Base-by-base conservation (phyloP, 2,797 vertebrate genomes). In the Falco peregrinus region DNA sequence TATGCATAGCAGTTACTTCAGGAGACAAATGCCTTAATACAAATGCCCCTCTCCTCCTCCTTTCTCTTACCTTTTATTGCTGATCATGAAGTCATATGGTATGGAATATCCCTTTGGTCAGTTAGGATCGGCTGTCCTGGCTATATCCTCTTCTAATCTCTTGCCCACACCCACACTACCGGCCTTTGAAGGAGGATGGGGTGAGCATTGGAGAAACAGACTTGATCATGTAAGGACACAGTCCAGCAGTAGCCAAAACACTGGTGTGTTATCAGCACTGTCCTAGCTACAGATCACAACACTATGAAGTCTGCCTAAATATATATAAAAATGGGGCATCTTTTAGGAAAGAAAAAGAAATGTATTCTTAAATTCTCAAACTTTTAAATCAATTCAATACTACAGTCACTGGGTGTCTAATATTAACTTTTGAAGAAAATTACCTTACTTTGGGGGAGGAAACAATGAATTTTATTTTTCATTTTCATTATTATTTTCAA, bases 1-100 rank as follows among this genome's bases (percentile, higher is more conserved):
- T 43, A 43, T 1, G 1, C 8, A 13, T 24, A 48, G 5, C 1
- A 1, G 5, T 57, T 78, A 45, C 16, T 18, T 45, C 16, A 45
- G 43, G 43, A 45, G 43, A 45, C 17, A 45, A 45, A 45, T 45
- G 43, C 43, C 43, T 77, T 43, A 37, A 24, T 24, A 54, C 20
- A 61, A 47, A 74, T 35, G 8, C 43, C 2, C 12, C 5, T 4
- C 5, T 21, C 17, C 22, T 16, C 10, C 8, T 47, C 12, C 17
- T 65, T 64, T 45, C 33, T 39, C 28, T 64, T 45, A 39, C 13
- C 1, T 61, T 70, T 90, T 71, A 14, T 71, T 57, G 11, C 14
- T 57, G n/a, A 29, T n/a, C 22, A 17, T 19, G 11, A 31, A 2
- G 3, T 71, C 13, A n/a, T n/a, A 54, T 11, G 18, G 9, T 53